Evolutionary conservation across 2,888 invertebrate species (phyloP).

Genomic region (Trachelus stipa): DNA sequence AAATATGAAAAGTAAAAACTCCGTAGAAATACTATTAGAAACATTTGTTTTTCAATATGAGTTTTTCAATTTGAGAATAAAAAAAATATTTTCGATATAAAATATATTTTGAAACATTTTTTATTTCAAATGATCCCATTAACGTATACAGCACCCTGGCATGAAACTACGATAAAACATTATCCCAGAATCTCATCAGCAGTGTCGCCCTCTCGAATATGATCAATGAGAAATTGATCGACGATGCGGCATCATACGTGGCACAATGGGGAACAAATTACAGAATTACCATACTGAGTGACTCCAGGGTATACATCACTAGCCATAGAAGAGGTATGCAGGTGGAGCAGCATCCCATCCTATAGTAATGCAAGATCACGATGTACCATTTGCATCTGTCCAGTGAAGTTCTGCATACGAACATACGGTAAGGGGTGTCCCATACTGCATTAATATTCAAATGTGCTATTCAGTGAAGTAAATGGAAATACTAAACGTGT

Average conservation of each 20-base stretch:
- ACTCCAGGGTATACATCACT: constrained; percentile 40
- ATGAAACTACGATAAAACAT: not conserved
- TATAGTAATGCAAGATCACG: constrained; percentile 35
- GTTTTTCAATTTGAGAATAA: not conserved
- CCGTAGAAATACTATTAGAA: not conserved
- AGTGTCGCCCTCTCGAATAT: not conserved
- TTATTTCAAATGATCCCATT: not conserved
- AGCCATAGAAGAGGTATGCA: constrained; percentile 25
- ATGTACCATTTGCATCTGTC: constrained; percentile 43
- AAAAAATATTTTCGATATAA: not conserved
- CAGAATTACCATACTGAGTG: constrained; percentile 57
- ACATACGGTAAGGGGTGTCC: not conserved
- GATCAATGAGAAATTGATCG: constrained; percentile 45
- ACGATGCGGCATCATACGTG: constrained; percentile 45
- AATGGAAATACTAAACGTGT: not conserved
- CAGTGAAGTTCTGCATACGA: constrained; percentile 5
- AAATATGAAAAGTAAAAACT: not conserved
- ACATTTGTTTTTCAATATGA: not conserved
- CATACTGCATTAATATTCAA: not conserved
- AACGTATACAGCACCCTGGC: not conserved
- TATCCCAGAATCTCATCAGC: not conserved
- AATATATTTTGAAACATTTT: not conserved
- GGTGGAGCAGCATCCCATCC: constrained; percentile 21
- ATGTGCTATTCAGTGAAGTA: not conserved
- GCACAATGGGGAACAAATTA: constrained; percentile 56